Evolutionary conservation across 2,888 invertebrate species (phyloP).

Genomic region (Diarsia mendica): DNA sequence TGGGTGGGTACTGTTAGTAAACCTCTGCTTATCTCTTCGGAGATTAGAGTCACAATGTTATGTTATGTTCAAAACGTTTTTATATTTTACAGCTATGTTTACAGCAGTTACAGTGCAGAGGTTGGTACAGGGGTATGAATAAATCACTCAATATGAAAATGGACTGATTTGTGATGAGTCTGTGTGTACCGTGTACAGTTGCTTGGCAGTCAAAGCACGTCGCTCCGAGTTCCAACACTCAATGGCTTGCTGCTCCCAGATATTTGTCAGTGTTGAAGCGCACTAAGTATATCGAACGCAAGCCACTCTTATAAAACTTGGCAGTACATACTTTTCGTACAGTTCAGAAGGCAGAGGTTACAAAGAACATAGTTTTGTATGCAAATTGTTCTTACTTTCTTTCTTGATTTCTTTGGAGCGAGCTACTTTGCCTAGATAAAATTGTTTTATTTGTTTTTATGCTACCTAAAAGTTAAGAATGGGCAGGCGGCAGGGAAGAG

Average conservation of each 20-base stretch:
- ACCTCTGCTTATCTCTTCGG: not conserved
- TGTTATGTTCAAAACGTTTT: slow-evolving; percentile 10
- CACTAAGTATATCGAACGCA: slow-evolving; percentile 56
- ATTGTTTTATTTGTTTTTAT: slow-evolving; percentile 69
- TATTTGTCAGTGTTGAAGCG: slow-evolving; percentile 69
- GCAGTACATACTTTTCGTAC: slow-evolving; percentile 67
- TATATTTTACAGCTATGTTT: slow-evolving; percentile 55
- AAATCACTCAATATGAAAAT: slow-evolving; percentile 78
- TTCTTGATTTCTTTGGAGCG: slow-evolving; percentile 66
- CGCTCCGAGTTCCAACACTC: slow-evolving; percentile 64
- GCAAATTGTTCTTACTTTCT: slow-evolving; percentile 69
- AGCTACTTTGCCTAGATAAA: slow-evolving; percentile 55
- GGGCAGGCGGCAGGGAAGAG: slow-evolving; percentile 16
- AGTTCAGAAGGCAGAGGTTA: slow-evolving; percentile 68
- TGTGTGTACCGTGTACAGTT: slow-evolving; percentile 50
- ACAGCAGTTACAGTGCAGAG: no score
- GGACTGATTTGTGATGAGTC: slow-evolving; percentile 75
- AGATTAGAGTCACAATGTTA: not conserved
- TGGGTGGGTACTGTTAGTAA: not conserved
- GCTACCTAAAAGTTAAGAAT: slow-evolving; percentile 50
- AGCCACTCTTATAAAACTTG: slow-evolving; percentile 57
- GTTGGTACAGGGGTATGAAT: slow-evolving; percentile 65
- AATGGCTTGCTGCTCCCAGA: slow-evolving; percentile 65
- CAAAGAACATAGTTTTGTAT: slow-evolving; percentile 70
- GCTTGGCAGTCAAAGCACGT: slow-evolving; percentile 69